Conservation (phyloP, 2,113 vertebrate species). For the Stictonetta naevosa region DNA sequence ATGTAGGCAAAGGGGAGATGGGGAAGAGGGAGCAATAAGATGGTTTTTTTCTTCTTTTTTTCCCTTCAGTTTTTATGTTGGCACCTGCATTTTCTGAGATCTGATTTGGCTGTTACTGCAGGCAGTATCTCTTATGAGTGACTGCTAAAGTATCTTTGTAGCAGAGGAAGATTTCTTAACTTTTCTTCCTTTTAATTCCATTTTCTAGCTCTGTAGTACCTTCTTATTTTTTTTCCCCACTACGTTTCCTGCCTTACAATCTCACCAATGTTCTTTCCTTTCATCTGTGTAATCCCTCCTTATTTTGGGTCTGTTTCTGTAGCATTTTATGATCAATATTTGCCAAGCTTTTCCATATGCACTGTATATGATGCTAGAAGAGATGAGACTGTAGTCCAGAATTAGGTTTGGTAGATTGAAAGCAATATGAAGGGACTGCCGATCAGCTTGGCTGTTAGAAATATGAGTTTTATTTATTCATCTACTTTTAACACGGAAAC, state of each 20-base stretch:
- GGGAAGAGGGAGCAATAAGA: background rate
- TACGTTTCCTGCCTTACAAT: background rate
- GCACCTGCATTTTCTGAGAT: background rate
- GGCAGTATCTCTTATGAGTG: background rate
- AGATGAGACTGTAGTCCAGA: background rate
- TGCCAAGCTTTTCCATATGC: background rate
- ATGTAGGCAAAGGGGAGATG: background rate
- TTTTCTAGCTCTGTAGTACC: background rate
- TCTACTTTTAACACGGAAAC: background rate
- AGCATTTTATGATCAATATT: background rate
- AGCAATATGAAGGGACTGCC: background rate
- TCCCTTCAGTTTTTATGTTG: background rate
- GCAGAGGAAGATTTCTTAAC: background rate
- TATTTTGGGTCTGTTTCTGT: conserved; percentile 31
- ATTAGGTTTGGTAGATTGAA: background rate
- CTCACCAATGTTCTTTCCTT: background rate
- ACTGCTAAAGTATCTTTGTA: background rate
- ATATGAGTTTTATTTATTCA: background rate
- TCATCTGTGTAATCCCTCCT: background rate
- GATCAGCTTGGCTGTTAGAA: background rate
- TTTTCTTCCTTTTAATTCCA: background rate
- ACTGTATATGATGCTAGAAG: background rate
- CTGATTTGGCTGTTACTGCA: background rate
- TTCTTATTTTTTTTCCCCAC: background rate
- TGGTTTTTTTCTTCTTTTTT: background rate